These are phyloP conservation scores for Hirundichthys speculiger DNA, from an alignment of 2,113 vertebrate genomes.

Conservation along the genomic window DNA sequence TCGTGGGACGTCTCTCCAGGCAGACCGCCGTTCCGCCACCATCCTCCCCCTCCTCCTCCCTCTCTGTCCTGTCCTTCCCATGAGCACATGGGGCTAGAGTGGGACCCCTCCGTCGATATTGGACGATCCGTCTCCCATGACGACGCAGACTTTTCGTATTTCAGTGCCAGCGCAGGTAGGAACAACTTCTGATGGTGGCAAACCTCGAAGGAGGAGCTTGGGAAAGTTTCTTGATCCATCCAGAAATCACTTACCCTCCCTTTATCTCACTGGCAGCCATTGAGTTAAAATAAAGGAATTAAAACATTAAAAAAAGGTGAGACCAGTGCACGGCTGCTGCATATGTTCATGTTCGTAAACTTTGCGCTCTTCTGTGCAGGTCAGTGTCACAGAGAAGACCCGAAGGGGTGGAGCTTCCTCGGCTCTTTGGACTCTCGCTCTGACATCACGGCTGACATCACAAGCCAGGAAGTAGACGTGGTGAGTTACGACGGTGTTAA, in stretches of 20 bases:
- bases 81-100: conserved; percentile 84
- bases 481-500: conserved; percentile 43
- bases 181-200: too few species aligned
- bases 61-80: conserved; percentile 47
- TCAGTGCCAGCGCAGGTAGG: conserved; percentile 68
- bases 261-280: too few species aligned
- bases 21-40: neutral
- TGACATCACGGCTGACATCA: conserved; percentile 47
- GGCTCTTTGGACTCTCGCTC: conserved; percentile 49
- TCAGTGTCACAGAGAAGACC: conserved; percentile 9
- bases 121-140: conserved; percentile 80
- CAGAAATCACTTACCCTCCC: too few species aligned
- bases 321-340: too few species aligned
- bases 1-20: neutral
- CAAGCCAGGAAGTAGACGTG: conserved; percentile 33
- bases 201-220: too few species aligned
- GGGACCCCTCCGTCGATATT: conserved; percentile 89
- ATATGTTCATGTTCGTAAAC: neutral
- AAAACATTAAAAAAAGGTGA: too few species aligned
- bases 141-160: conserved; percentile 77
- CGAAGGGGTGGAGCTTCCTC: conserved; percentile 67
- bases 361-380: neutral
- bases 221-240: too few species aligned
- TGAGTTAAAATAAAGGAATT: too few species aligned
- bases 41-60: neutral